phyloP scores from a whole-genome alignment of 1,140 invertebrate genomes.

The Lordiphosa mommai region DNA sequence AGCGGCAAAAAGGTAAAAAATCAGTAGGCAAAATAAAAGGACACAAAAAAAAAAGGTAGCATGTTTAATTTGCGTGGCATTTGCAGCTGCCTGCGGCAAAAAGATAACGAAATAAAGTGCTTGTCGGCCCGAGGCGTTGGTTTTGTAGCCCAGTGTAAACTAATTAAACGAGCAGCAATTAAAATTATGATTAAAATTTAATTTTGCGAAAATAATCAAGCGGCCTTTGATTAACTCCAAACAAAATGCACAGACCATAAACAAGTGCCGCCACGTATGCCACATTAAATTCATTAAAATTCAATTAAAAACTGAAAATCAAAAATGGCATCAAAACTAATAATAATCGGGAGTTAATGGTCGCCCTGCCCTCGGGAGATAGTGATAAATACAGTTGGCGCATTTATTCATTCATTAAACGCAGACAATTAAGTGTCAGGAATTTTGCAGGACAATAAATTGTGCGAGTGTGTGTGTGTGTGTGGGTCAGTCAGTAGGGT shows the following conservation, averaged over 20 bases:
- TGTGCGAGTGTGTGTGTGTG: constrained; percentile 14
- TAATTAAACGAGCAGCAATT: constrained; percentile 63
- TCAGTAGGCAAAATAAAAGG: constrained; percentile 54
- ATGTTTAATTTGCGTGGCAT: constrained; percentile 79
- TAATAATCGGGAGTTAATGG: constrained; percentile 67
- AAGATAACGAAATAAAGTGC: constrained; percentile 78
- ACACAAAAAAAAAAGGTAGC: constrained; percentile 45
- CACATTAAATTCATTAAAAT: constrained; percentile 72
- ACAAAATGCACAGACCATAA: constrained; percentile 26
- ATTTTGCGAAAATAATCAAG: constrained; percentile 73
- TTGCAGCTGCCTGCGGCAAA: constrained; percentile 78
- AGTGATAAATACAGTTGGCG: constrained; percentile 43
- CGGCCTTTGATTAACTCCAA: constrained; percentile 57
- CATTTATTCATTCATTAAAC: constrained; percentile 76
- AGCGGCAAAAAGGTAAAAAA: constrained; percentile 64
- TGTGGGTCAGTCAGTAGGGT: constrained; percentile 16
- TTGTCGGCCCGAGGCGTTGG: constrained; percentile 39
- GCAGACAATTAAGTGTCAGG: constrained; percentile 76
- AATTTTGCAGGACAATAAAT: constrained; percentile 72
- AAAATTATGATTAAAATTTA: constrained; percentile 77
- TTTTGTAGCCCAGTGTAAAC: constrained; percentile 66
- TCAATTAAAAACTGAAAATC: constrained; percentile 65
- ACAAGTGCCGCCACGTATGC: constrained; percentile 13
- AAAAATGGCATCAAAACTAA: constrained; percentile 62
- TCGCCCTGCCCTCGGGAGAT: neutral